phyloP scores from a whole-genome alignment of 2,113 vertebrate species.

The Vanacampus margaritifer region DNA sequence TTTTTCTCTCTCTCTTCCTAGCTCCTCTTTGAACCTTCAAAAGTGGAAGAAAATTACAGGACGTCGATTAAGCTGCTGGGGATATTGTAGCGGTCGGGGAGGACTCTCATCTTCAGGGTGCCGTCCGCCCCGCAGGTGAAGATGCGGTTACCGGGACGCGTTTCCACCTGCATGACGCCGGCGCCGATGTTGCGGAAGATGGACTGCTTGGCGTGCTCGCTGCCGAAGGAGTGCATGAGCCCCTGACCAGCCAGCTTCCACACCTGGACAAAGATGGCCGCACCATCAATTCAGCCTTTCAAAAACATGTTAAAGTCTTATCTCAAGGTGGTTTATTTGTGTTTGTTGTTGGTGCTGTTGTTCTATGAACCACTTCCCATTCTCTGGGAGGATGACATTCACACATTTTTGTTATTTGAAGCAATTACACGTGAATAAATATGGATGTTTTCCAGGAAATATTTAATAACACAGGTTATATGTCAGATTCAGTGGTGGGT shows the following conservation, averaged over 20 bases:
- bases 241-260: constrained; percentile 90
- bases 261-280: constrained; percentile 72
- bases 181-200: constrained; percentile 97
- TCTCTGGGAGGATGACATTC: no score
- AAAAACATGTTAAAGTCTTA: no score
- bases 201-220: constrained; percentile 94
- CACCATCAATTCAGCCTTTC: background rate
- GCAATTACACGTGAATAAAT: no score
- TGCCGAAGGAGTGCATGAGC: constrained; percentile 93
- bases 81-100: constrained; percentile 88
- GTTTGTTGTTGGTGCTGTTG: no score
- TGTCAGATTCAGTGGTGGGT: no score
- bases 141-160: constrained; percentile 83
- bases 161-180: constrained; percentile 93
- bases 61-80: constrained; percentile 84
- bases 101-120: constrained; percentile 92
- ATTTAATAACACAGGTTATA: no score
- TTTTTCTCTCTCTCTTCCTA: constrained; percentile 1
- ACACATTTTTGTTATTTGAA: no score
- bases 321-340: no score
- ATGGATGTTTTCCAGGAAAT: no score
- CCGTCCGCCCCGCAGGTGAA: constrained; percentile 98
- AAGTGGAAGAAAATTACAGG: constrained; percentile 70
- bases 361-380: no score
- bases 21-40: constrained; percentile 36